Evolutionary conservation across 2,797 vertebrate genomes (phyloP).

Genomic region (Thamnophis elegans): DNA sequence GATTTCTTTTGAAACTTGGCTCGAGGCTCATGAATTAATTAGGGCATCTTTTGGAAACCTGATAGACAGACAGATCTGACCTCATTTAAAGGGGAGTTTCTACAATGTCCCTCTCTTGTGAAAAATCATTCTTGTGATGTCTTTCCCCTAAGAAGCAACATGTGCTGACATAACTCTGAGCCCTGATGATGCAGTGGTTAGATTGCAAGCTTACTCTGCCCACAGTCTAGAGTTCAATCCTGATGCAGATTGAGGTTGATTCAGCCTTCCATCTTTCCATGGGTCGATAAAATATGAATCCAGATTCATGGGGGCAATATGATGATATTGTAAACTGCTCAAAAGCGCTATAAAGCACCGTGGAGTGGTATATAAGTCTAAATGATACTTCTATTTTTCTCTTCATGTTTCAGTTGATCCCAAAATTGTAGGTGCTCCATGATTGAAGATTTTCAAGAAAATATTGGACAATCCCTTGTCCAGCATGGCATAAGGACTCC

Average conservation of each 20-base stretch:
- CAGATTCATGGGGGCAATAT: not conserved
- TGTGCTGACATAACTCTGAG: not conserved
- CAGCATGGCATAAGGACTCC: not conserved
- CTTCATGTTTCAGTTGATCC: not conserved
- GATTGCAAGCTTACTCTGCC: not conserved
- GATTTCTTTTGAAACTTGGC: too few relatives aligned
- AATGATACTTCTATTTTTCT: not conserved
- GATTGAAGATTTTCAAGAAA: not conserved
- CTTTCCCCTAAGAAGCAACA: not conserved
- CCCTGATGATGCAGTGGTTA: not conserved
- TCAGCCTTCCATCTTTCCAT: not conserved
- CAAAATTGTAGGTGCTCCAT: not conserved
- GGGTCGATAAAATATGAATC: not conserved
- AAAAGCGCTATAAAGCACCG: not conserved
- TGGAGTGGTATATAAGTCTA: not conserved
- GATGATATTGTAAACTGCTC: not conserved
- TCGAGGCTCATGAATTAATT: too few relatives aligned
- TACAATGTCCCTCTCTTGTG: not conserved
- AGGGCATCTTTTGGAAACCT: too few relatives aligned
- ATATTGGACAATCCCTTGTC: not conserved
- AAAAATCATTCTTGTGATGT: not conserved
- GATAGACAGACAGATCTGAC: too few relatives aligned
- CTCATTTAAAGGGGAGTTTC: not conserved
- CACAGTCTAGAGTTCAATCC: not conserved
- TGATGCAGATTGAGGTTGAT: not conserved